phyloP scores from a whole-genome alignment of 2,888 invertebrate genomes.

The Phyto melanocephala region DNA sequence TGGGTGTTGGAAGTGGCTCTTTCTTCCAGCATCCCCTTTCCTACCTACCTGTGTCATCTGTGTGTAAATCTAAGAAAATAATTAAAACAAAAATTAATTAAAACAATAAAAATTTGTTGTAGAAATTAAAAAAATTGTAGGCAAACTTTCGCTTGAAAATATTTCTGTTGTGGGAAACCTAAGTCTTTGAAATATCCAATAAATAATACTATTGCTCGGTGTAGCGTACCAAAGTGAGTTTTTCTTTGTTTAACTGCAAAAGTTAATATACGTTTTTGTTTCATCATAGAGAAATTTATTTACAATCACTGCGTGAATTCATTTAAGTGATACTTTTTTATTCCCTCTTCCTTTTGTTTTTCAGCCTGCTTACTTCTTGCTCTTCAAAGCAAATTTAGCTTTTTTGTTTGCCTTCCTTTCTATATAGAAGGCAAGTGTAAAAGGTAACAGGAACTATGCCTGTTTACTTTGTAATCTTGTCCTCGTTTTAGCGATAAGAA shows the following conservation, averaged over 20 bases:
- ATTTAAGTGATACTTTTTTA: conserved; percentile 19
- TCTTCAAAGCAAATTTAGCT: neutral
- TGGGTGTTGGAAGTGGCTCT: too few relatives aligned
- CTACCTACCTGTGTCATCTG: too few relatives aligned
- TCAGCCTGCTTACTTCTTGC: neutral
- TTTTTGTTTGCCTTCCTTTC: neutral
- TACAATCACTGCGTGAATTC: conserved; percentile 25
- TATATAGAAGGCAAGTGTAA: neutral
- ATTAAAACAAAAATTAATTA: too few relatives aligned
- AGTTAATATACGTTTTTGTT: neutral
- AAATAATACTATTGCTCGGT: neutral
- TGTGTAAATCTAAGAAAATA: too few relatives aligned
- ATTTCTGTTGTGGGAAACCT: too few relatives aligned
- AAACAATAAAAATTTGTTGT: too few relatives aligned
- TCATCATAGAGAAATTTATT: neutral
- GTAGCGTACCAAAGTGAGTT: neutral
- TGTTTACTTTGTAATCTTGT: conserved; percentile 34
- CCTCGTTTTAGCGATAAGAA: neutral
- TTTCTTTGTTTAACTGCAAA: neutral
- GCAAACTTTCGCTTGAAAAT: too few relatives aligned
- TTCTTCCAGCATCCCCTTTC: too few relatives aligned
- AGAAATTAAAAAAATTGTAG: too few relatives aligned
- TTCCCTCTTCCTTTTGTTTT: neutral
- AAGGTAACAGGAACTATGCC: neutral
- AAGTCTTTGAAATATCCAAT: too few relatives aligned